Percentiles rank a stretch among this genome's conserved stretches.
Conservation (phyloP, 2,113 vertebrate species). For the Formicarius rufipectus region DNA sequence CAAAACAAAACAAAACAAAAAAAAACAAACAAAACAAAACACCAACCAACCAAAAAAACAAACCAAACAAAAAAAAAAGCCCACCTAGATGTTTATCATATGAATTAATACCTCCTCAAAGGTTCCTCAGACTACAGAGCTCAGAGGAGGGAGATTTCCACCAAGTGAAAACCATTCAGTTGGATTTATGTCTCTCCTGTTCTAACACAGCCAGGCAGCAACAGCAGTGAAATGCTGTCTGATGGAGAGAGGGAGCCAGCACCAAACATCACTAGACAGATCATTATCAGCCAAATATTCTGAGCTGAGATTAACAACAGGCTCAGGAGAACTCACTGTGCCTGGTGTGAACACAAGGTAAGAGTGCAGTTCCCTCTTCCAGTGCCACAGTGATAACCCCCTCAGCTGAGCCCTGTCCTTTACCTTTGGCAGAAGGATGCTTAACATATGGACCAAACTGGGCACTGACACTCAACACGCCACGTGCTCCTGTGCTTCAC, state of each 20-base stretch:
- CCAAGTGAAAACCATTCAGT: neutral
- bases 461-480: accelerated
- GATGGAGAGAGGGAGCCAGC: neutral
- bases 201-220: neutral
- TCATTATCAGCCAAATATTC: neutral
- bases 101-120: neutral
- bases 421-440: neutral
- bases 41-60: no score
- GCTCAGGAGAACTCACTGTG: neutral
- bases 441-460: neutral
- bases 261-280: neutral
- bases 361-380: neutral
- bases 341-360: neutral
- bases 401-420: neutral
- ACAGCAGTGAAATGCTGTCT: neutral
- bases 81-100: neutral
- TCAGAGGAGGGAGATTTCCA: neutral
- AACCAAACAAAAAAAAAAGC: neutral
- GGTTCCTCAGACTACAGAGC: neutral
- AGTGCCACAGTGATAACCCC: neutral
- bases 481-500: neutral
- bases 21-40: no score
- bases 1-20: no score
- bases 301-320: neutral
- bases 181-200: neutral